These are phyloP conservation scores for Haemorhous mexicanus DNA, from an alignment of 2,113 vertebrate genomes.

Conservation along the genomic window DNA sequence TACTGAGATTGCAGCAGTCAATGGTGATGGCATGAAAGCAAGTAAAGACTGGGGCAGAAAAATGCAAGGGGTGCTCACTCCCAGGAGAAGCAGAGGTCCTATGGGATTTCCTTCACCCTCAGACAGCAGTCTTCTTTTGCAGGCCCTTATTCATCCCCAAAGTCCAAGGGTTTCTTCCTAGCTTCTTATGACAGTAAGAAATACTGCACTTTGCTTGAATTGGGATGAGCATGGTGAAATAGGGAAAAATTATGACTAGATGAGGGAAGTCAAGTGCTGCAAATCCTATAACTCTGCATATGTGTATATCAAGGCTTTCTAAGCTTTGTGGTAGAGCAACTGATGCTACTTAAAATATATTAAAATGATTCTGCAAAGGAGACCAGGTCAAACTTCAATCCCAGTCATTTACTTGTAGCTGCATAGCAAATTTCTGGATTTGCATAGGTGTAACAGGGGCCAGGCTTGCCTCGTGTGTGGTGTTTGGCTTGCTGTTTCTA, in stretches of 20 bases:
- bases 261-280: background rate
- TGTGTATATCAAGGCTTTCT: background rate
- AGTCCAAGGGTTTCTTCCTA: background rate
- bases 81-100: background rate
- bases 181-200: background rate
- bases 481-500: background rate
- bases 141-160: accelerated
- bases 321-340: background rate
- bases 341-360: background rate
- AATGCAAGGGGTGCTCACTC: background rate
- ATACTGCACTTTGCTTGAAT: background rate
- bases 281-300: background rate
- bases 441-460: background rate
- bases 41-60: background rate
- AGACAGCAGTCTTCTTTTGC: background rate
- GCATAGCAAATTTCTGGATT: background rate
- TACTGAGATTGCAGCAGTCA: background rate
- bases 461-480: background rate
- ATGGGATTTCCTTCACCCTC: background rate
- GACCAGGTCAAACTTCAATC: background rate
- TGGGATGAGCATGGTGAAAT: background rate
- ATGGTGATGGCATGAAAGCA: background rate
- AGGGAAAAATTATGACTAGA: background rate
- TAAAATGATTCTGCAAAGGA: background rate
- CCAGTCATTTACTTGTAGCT: background rate